These are phyloP conservation scores for Vultur gryphus DNA, from an alignment of 2,797 vertebrate species.

Conservation along the genomic window DNA sequence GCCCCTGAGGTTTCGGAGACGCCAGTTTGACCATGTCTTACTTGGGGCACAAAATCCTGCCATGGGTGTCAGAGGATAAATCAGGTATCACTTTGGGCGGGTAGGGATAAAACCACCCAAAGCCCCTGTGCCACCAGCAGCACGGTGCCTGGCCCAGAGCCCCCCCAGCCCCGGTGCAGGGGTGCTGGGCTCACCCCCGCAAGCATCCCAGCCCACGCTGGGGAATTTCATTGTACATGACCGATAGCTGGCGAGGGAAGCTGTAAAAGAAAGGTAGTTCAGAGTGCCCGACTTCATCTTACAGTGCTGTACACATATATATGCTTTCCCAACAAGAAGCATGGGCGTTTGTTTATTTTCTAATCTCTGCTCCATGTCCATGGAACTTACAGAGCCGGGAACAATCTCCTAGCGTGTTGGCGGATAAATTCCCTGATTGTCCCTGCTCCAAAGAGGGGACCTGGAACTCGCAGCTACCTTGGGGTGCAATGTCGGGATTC, in stretches of 20 bases:
- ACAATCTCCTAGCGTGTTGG: background rate
- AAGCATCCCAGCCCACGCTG: background rate
- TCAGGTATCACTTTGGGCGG: background rate
- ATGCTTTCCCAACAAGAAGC: background rate
- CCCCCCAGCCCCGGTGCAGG: background rate
- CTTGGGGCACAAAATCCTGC: background rate
- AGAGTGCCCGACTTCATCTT: background rate
- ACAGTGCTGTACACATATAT: accelerated
- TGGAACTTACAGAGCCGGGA: background rate
- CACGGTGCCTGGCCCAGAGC: background rate
- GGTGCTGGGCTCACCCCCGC: background rate
- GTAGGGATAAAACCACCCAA: background rate
- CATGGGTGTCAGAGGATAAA: background rate
- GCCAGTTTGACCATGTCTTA: accelerated
- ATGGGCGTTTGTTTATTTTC: background rate
- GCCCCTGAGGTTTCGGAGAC: background rate
- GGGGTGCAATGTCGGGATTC: constrained; percentile 24
- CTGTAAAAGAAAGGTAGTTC: background rate
- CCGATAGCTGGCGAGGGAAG: background rate
- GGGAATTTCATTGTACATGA: background rate
- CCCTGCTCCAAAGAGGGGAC: constrained; percentile 28
- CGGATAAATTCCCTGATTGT: constrained; percentile 46
- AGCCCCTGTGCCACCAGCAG: background rate
- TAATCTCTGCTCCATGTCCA: background rate
- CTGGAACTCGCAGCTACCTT: constrained; percentile 10